These are phyloP conservation scores for Rhodeus uyekii DNA, from an alignment of 2,797 vertebrate species.

Conservation along the genomic window DNA sequence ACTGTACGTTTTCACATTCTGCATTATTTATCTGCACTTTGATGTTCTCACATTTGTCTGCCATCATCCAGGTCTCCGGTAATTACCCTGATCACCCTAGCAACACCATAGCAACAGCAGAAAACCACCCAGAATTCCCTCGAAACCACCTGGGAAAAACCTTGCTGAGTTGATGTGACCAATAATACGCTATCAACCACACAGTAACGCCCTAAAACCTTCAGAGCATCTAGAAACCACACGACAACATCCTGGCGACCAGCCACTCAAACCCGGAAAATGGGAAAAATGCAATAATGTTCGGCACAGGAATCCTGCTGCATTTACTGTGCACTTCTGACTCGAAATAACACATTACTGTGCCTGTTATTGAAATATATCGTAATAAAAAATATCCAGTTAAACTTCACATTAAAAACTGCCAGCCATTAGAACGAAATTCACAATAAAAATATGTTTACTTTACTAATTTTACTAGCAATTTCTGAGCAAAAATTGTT, in stretches of 20 bases:
- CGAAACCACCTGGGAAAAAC: neutral
- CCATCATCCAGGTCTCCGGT: neutral
- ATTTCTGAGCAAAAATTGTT: no score
- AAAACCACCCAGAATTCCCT: neutral
- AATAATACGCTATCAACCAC: neutral
- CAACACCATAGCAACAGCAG: neutral
- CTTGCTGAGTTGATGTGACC: neutral
- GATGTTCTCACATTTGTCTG: no score
- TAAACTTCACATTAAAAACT: no score
- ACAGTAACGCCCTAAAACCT: neutral
- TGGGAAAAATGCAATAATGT: neutral
- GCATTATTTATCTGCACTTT: neutral
- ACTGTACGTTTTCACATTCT: neutral
- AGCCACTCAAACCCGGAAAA: neutral
- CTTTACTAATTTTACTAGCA: no score
- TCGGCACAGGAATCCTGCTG: neutral
- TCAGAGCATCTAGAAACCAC: neutral
- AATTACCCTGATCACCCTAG: neutral
- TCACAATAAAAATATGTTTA: no score
- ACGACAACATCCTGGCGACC: neutral
- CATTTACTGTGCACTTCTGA: no score
- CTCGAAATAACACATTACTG: no score
- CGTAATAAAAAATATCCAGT: no score
- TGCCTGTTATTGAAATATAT: no score
- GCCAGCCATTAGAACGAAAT: no score